Evolutionary conservation across 1,140 invertebrate genomes (phyloP).

Genomic region (Drosophila nasuta): DNA sequence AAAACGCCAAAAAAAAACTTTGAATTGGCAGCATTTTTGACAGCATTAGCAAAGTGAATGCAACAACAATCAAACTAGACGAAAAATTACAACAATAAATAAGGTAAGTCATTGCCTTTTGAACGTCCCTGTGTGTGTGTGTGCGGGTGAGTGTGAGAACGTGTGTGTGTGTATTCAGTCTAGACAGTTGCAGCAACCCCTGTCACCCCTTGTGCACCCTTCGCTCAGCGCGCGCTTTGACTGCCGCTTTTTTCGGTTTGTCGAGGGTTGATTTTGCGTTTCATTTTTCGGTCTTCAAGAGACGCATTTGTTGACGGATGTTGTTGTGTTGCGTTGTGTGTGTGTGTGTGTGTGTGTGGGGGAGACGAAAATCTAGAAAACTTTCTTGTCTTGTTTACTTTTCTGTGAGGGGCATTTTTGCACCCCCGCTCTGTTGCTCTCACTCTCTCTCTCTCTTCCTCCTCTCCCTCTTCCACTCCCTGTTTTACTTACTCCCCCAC

Average conservation of each 20-base stretch:
- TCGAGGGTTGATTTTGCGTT: constrained; percentile 73
- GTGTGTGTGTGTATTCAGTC: constrained; percentile 59
- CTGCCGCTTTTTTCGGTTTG: constrained; percentile 41
- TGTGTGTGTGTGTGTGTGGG: not conserved
- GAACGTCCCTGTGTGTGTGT: constrained; percentile 9
- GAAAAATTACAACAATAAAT: constrained; percentile 18
- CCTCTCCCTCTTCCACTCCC: not conserved
- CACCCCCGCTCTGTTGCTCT: constrained; percentile 5
- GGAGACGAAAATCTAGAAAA: constrained; percentile 50
- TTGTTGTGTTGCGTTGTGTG: constrained; percentile 16
- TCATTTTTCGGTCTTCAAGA: constrained; percentile 59
- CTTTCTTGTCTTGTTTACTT: constrained; percentile 70
- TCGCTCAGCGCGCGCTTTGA: constrained; percentile 42
- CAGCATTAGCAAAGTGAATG: constrained; percentile 37
- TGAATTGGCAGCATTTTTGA: constrained; percentile 36
- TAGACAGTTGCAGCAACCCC: constrained; percentile 68
- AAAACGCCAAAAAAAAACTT: constrained; percentile 17
- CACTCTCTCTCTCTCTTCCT: constrained; percentile 2
- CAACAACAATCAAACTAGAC: constrained; percentile 28
- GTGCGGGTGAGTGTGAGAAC: constrained; percentile 6
- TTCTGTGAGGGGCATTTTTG: constrained; percentile 45
- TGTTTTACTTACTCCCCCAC: too few relatives aligned
- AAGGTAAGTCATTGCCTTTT: constrained; percentile 50
- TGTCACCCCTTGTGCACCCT: constrained; percentile 10
- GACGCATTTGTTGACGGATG: constrained; percentile 72